These are phyloP conservation scores for Nyctereutes procyonoides DNA, from an alignment of 2,113 vertebrate genomes.

Conservation along the genomic window DNA sequence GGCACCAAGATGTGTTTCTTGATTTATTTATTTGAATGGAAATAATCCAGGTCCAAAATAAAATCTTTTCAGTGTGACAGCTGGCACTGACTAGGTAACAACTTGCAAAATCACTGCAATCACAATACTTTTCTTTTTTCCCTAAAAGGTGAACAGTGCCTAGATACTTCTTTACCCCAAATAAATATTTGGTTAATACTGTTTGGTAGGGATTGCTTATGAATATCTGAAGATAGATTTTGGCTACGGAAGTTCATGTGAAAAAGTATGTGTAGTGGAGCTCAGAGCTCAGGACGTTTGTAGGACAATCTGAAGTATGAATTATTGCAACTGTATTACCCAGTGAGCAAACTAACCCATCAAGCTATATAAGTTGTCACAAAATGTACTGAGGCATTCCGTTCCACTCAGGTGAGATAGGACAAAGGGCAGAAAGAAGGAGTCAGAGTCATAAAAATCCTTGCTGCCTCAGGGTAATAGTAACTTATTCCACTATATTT, in stretches of 20 bases:
- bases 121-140: slow-evolving; percentile 44
- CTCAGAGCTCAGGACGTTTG: slow-evolving; percentile 63
- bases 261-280: neutral
- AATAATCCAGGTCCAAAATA: slow-evolving; percentile 71
- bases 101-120: slow-evolving; percentile 34
- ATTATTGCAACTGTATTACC: slow-evolving; percentile 61
- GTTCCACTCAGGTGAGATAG: slow-evolving; percentile 64
- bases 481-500: slow-evolving; percentile 75
- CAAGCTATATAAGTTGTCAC: slow-evolving; percentile 80
- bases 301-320: slow-evolving; percentile 70
- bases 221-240: slow-evolving; percentile 34
- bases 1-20: slow-evolving; percentile 59
- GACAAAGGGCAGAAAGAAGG: slow-evolving; percentile 53
- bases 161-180: neutral
- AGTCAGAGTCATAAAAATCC: slow-evolving; percentile 70
- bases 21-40: slow-evolving; percentile 76
- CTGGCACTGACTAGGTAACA: neutral
- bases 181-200: neutral
- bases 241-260: neutral
- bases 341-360: slow-evolving; percentile 73
- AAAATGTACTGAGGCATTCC: slow-evolving; percentile 71
- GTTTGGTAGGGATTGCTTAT: neutral
- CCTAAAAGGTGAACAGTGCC: neutral
- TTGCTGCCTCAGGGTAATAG: slow-evolving; percentile 56
- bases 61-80: slow-evolving; percentile 64